Evolutionary conservation across 2,797 vertebrate genomes (phyloP).

Genomic region (Falco peregrinus): DNA sequence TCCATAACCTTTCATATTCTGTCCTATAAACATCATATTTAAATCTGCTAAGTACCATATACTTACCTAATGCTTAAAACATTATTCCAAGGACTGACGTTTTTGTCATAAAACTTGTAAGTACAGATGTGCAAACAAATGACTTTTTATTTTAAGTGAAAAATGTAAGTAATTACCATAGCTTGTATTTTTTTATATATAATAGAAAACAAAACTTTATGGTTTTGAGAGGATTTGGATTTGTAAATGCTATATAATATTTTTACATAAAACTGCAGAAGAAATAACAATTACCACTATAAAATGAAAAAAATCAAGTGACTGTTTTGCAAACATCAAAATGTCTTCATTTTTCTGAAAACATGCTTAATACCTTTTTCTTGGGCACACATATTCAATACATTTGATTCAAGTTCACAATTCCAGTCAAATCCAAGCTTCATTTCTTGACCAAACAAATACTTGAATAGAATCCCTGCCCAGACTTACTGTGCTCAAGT

Average conservation of each 20-base stretch:
- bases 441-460: neutral
- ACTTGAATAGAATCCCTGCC: neutral
- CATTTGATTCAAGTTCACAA: neutral
- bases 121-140: neutral
- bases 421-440: neutral
- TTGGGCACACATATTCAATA: neutral
- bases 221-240: neutral
- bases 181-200: neutral
- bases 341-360: neutral
- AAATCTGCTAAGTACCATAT: neutral
- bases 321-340: neutral
- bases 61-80: neutral
- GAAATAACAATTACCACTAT: neutral
- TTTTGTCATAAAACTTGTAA: neutral
- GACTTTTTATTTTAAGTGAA: neutral
- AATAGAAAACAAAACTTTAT: neutral
- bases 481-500: neutral
- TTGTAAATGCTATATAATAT: neutral
- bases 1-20: neutral
- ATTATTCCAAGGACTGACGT: neutral
- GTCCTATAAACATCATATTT: neutral
- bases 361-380: neutral
- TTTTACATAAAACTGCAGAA: neutral
- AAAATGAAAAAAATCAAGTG: neutral
- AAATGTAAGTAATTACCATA: neutral